phyloP scores from a whole-genome alignment of 2,113 vertebrate species.

The Ptilorrhoa leucosticta region DNA sequence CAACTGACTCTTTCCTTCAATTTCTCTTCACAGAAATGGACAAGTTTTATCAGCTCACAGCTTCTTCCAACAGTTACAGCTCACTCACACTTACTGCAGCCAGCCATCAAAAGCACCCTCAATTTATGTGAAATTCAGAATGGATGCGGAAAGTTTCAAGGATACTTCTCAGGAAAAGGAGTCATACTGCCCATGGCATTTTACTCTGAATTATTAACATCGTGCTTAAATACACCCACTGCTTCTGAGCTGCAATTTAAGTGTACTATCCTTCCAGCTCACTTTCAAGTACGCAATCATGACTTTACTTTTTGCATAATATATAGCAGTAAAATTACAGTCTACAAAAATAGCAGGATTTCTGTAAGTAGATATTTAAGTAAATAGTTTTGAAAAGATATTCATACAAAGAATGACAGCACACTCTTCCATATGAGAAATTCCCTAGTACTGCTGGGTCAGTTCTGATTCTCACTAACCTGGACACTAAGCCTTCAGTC shows the following conservation, averaged over 20 bases:
- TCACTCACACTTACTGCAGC: fast-evolving
- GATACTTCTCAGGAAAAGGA: background rate
- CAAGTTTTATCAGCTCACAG: background rate
- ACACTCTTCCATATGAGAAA: background rate
- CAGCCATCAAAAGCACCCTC: background rate
- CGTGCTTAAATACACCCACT: background rate
- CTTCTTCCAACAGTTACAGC: background rate
- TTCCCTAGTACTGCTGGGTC: background rate
- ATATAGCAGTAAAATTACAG: background rate
- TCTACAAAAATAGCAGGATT: background rate
- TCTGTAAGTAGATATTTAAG: background rate
- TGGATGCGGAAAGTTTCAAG: background rate
- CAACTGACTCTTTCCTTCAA: background rate
- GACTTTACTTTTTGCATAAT: background rate
- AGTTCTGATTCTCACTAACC: background rate
- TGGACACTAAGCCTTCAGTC: background rate
- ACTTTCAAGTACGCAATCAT: background rate
- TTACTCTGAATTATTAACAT: background rate
- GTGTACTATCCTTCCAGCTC: background rate
- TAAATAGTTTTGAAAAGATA: background rate
- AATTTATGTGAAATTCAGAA: background rate
- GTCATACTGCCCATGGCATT: background rate
- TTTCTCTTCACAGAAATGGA: background rate
- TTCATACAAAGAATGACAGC: background rate
- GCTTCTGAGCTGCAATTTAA: background rate